Evolutionary conservation across 2,888 invertebrate genomes (phyloP).

Genomic region (Molorchus minor): DNA sequence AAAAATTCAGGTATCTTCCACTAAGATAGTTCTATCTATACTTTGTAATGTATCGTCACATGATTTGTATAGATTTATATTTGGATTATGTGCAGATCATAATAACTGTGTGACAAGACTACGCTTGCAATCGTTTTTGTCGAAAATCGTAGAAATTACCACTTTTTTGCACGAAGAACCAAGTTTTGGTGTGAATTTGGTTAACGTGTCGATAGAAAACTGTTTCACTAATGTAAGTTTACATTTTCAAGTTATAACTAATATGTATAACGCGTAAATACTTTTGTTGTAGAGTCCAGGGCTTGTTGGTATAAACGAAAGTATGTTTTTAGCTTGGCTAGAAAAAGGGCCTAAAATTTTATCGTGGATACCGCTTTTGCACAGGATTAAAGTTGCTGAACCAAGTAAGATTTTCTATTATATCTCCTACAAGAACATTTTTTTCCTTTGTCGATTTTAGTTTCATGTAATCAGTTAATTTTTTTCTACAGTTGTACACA

Average conservation of each 20-base stretch:
- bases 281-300: conserved; percentile 69
- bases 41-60: conserved; percentile 72
- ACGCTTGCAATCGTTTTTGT: conserved; percentile 70
- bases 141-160: conserved; percentile 70
- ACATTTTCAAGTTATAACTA: not conserved
- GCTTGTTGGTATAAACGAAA: conserved; percentile 73
- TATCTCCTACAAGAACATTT: not conserved
- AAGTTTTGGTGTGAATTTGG: conserved; percentile 70
- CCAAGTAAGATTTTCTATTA: conserved; percentile 58
- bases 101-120: conserved; percentile 77
- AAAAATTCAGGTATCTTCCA: conserved; percentile 72
- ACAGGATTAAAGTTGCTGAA: conserved; percentile 70
- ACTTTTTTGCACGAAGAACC: conserved; percentile 71
- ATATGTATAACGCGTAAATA: too few species aligned
- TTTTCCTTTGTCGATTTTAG: not conserved
- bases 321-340: conserved; percentile 76
- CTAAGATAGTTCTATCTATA: conserved; percentile 74
- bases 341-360: conserved; percentile 69
- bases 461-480: conserved; percentile 1
- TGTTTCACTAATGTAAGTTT: conserved; percentile 75
- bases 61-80: conserved; percentile 74
- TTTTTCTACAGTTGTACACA: conserved; percentile 65
- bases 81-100: conserved; percentile 77
- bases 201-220: conserved; percentile 74
- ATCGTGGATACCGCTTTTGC: conserved; percentile 73